Base-by-base conservation (phyloP, 2,113 vertebrate species). In the Oryzias javanicus region DNA sequence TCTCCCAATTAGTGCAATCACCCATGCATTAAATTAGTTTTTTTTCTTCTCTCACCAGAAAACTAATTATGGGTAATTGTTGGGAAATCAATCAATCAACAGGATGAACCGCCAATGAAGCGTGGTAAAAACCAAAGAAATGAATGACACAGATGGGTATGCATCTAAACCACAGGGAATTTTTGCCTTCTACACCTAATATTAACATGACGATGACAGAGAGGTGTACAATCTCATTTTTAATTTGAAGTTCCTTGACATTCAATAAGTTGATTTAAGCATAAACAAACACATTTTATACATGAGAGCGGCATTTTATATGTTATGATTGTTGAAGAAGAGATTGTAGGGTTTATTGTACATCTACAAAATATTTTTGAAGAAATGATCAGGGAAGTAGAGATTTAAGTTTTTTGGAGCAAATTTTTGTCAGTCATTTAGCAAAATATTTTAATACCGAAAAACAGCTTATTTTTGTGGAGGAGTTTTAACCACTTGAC, bases 11-110 rank as follows among this genome's bases (percentile, higher is more conserved):
- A 91, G 86, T 89, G 85, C 53, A 82, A 78, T 73, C 92, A 81
- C 76, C 81, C 88, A 92, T 88, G 89, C 91, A 86, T 89, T 91
- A 91, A 93, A 93, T 93, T 85, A 86, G 79, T 86, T 91, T 89
- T 88, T 88, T 85, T 81, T 77, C 35, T 46, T 42, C 44, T 27
- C 67, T 72, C 72, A 53, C 79, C 77, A 81, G 83, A 90, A 89
- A 87, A 86, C 90, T 89, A 89, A 91, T 89, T 86, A 88, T 70
- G 60, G 58, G 74, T 89, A 88, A 88, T 89, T 89, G 81, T 88
- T 83, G 82, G 84, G 80, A 90, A 89, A 92, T 92, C 88, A 90
- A 88, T 89, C 88, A 89, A 87, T 89, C 82, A 86, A 81, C 60
- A 70, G 58, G 82, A 79, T 73, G 55, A 77, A 82, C 76, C 70